These are phyloP conservation scores for Oncorhynchus mykiss DNA, from an alignment of 2,113 vertebrate species.

Conservation along the genomic window DNA sequence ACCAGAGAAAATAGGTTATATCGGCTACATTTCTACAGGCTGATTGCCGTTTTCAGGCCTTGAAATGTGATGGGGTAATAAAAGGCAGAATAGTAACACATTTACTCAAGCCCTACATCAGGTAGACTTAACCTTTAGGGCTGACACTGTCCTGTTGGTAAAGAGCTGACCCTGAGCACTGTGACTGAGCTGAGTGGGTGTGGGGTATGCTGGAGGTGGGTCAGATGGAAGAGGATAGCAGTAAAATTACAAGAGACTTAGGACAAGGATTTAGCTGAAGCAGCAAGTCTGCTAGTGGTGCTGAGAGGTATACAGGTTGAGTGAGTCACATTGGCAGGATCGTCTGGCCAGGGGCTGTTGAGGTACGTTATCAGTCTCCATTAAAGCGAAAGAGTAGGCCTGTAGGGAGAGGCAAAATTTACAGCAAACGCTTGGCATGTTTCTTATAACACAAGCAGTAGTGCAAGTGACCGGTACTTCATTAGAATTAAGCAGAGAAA, in stretches of 20 bases:
- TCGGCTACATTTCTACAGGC: no score
- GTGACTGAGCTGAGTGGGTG: not conserved
- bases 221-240: not conserved
- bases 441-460: no score
- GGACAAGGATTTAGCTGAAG: constrained; percentile 1
- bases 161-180: not conserved
- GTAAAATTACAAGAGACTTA: not conserved
- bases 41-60: no score
- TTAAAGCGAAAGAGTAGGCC: not conserved
- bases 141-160: no score
- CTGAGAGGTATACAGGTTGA: constrained; percentile 12
- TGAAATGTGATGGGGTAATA: no score
- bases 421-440: not conserved
- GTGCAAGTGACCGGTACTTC: not conserved
- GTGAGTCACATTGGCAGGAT: not conserved
- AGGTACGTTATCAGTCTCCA: not conserved
- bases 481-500: not conserved
- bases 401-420: not conserved
- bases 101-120: no score
- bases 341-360: not conserved
- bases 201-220: not conserved
- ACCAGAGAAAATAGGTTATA: no score
- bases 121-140: no score
- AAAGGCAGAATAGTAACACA: no score
- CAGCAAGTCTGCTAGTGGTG: not conserved